Evolutionary conservation across 2,888 invertebrate genomes (phyloP).

Genomic region (Lymantria dispar): DNA sequence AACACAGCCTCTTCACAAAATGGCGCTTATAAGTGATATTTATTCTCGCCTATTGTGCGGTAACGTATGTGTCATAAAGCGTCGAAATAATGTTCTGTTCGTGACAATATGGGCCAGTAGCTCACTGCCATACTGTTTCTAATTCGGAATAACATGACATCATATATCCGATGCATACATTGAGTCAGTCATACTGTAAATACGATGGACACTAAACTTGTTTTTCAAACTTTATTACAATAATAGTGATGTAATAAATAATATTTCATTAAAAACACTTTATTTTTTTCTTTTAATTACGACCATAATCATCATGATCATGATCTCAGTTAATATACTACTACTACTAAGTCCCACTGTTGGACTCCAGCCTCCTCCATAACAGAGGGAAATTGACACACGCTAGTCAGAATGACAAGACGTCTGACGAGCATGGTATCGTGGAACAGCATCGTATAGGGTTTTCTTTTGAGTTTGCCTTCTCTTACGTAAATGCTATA

Average conservation of each 20-base stretch:
- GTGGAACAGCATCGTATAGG: too few relatives aligned
- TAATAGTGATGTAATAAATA: neutral
- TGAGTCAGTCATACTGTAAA: constrained; percentile 30
- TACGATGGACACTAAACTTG: neutral
- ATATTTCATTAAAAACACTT: neutral
- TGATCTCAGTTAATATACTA: too few relatives aligned
- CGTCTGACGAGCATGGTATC: too few relatives aligned
- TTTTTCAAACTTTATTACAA: neutral
- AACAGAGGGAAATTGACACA: too few relatives aligned
- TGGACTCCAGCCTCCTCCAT: too few relatives aligned
- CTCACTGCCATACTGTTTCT: constrained; percentile 35
- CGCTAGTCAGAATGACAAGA: too few relatives aligned
- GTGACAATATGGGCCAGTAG: constrained; percentile 49
- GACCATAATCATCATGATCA: too few relatives aligned
- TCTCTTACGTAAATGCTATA: too few relatives aligned
- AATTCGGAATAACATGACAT: constrained; percentile 44
- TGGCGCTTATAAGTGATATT: constrained; percentile 19
- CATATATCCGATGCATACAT: constrained; percentile 32
- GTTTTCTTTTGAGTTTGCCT: too few relatives aligned
- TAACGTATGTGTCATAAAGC: constrained; percentile 34
- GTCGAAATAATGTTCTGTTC: constrained; percentile 39
- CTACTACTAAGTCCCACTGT: too few relatives aligned
- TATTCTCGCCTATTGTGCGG: constrained; percentile 14
- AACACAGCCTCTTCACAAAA: constrained; percentile 18
- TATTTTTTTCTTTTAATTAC: too few relatives aligned